Evolutionary conservation across 2,113 vertebrate genomes (phyloP), one percentile per base, ranked within the genome.

Genomic region (Istiophorus platypterus): DNA sequence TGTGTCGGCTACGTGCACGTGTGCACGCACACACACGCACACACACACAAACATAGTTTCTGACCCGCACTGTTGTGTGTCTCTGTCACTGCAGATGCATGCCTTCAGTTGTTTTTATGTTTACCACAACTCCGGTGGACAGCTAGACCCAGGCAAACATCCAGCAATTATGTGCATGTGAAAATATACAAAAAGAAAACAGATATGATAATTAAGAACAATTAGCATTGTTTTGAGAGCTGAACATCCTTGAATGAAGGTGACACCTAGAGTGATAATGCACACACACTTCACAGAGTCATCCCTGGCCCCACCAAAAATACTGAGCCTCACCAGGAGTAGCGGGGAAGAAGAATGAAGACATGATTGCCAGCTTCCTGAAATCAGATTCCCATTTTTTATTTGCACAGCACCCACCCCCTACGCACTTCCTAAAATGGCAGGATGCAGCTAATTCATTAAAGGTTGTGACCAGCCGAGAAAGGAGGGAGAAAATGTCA

Each of bases 51-150:
- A 34, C 77, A 68, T 56, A 8, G 34, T 78, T 76, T 80, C 76
- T 76, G 58, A 81, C 72, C 73, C 56, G 45, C 73, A 70, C 34
- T 24, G 45, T 37, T 80, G 81, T 69, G 74, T 29, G 62, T 81
- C 59, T 65, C 24, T 54, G 49, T 73, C 75, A 56, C 14, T 85
- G 69, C 70, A 83, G 81, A 88, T 71, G 70, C 71, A 81, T 80
- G 17, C 59, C 59, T 81, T 80, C 31, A 52, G 54, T 61, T 80
- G 51, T 64, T 86, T 90, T 85, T 72, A 81, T 80, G 81, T 87
- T 75, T 74, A 56, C 51, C n/a, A 67, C 82, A 69, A 65, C 58
- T 82, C 51, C 58, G 42, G 15, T 27, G 1, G 42, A 63, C 65
- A 81, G 45, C 63, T 41, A 17, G 49, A 80, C 14, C 24, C 42